A percentile compares a stretch with the other conserved stretches of the same genome.
Conservation (phyloP, 2,888 invertebrate species). For the Hypolimnas misippus region DNA sequence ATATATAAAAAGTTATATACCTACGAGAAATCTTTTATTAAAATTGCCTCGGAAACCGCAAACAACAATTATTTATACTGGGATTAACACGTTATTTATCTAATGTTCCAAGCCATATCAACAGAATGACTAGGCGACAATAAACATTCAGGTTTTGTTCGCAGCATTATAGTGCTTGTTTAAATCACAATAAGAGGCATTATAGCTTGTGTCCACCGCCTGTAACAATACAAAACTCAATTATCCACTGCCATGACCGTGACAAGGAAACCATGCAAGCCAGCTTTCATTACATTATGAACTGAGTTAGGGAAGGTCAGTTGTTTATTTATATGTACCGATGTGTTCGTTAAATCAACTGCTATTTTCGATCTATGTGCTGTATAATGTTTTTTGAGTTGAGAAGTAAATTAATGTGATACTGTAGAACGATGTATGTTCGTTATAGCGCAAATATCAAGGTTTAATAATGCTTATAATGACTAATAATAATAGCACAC, state of each 20-base stretch:
- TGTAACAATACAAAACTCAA: slow-evolving; percentile 12
- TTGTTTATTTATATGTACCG: slow-evolving; percentile 15
- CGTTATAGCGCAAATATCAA: too few species aligned
- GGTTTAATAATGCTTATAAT: too few species aligned
- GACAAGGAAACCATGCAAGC: slow-evolving; percentile 26
- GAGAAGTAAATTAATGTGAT: too few species aligned
- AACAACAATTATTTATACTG: not conserved
- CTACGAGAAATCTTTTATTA: too few species aligned
- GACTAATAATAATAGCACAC: too few species aligned
- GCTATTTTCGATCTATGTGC: not conserved
- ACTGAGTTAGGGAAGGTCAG: slow-evolving; percentile 34
- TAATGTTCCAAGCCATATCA: not conserved
- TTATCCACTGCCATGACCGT: slow-evolving; percentile 23
- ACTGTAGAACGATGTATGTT: too few species aligned
- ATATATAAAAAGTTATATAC: too few species aligned
- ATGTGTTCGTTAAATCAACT: not conserved
- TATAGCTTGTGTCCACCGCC: not conserved
- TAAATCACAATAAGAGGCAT: not conserved
- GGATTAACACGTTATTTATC: not conserved
- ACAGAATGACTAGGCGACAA: not conserved
- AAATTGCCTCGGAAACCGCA: not conserved
- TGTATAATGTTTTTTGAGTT: not conserved
- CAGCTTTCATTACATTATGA: slow-evolving; percentile 8
- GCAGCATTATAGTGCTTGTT: not conserved
- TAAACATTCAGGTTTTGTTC: not conserved